These are phyloP conservation scores for Cephalophus harveyi DNA, from an alignment of 2,113 vertebrate species.

Conservation along the genomic window DNA sequence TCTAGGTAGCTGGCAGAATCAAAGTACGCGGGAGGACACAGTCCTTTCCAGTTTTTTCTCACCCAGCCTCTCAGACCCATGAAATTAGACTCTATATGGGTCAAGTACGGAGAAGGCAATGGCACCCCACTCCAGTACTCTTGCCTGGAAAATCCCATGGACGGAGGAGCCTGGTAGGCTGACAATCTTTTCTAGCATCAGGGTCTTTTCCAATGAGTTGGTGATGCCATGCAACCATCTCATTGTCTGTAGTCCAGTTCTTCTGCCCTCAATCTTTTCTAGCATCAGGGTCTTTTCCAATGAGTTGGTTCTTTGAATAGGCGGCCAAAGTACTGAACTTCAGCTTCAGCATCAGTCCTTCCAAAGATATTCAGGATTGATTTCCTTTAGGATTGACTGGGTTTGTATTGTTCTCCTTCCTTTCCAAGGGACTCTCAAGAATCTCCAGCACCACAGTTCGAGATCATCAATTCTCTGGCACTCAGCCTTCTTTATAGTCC, in stretches of 20 bases:
- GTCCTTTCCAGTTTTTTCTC: neutral
- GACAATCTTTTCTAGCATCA: too few species aligned
- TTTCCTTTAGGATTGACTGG: neutral
- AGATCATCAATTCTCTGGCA: neutral
- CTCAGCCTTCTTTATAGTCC: neutral
- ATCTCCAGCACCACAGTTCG: neutral
- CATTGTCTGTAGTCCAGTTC: neutral
- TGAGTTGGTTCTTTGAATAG: neutral
- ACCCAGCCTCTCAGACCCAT: neutral
- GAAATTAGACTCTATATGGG: neutral
- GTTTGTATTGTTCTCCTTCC: neutral
- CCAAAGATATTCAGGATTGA: neutral
- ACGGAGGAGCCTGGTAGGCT: too few species aligned
- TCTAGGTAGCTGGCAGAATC: neutral
- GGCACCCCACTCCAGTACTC: too few species aligned
- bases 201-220: too few species aligned
- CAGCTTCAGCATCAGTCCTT: neutral
- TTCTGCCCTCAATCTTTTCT: neutral
- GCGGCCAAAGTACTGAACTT: neutral
- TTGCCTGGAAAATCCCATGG: too few species aligned
- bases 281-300: neutral
- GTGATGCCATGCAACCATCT: neutral
- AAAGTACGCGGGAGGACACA: neutral
- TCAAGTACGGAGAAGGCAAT: neutral
- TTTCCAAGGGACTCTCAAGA: neutral